Conservation (phyloP, 2,113 vertebrate genomes). For the Geococcyx californianus region DNA sequence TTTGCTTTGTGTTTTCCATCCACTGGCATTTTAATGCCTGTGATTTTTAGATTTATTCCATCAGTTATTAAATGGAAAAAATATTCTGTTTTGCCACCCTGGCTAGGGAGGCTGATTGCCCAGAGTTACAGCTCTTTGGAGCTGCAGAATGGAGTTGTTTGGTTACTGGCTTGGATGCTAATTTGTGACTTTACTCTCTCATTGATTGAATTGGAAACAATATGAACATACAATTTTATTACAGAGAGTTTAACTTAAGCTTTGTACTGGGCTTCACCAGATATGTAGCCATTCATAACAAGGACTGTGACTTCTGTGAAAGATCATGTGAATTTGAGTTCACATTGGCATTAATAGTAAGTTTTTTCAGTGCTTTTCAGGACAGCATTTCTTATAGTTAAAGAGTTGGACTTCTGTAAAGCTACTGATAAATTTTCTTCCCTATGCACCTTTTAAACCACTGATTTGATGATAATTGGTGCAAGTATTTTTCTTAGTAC, state of each 20-base stretch:
- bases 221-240: neutral
- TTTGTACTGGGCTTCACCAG: neutral
- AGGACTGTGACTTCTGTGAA: neutral
- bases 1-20: neutral
- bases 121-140: neutral
- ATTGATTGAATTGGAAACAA: neutral
- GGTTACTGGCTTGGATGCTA: neutral
- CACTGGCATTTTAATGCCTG: neutral
- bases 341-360: neutral
- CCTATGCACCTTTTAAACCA: fast-evolving
- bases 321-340: neutral
- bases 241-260: neutral
- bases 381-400: neutral
- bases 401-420: neutral
- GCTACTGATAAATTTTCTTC: neutral
- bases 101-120: neutral
- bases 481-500: neutral
- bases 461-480: neutral
- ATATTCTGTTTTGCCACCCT: neutral
- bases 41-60: neutral
- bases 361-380: neutral
- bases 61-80: neutral
- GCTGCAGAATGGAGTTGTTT: neutral
- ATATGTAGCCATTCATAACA: neutral
- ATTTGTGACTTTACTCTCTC: neutral